Evolutionary conservation across 2,113 vertebrate genomes (phyloP).

Genomic region (Cyanoramphus novaezelandiae): DNA sequence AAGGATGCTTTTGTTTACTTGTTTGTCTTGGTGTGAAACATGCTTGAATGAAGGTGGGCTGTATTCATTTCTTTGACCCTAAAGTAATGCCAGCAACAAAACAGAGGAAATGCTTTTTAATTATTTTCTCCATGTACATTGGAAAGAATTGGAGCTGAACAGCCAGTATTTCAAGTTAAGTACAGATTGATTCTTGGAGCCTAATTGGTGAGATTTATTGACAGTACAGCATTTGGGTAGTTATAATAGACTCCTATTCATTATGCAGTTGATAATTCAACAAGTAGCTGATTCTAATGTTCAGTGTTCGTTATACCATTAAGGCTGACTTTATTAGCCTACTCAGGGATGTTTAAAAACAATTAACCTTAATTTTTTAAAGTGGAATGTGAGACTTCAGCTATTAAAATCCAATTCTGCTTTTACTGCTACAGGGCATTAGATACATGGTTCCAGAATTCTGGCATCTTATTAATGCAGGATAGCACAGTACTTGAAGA

Average conservation of each 20-base stretch:
- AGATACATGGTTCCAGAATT: not conserved
- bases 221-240: not conserved
- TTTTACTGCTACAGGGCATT: not conserved
- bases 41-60: not conserved
- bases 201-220: conserved; percentile 38
- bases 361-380: conserved; percentile 28
- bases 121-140: not conserved
- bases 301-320: not conserved
- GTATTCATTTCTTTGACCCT: not conserved
- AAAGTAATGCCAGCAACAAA: not conserved
- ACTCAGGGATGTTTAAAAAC: not conserved
- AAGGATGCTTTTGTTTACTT: not conserved
- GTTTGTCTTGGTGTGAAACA: not conserved
- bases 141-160: not conserved
- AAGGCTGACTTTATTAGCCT: not conserved
- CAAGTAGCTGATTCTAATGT: not conserved
- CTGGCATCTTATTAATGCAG: not conserved
- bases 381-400: not conserved
- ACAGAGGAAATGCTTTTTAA: not conserved
- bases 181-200: conserved; percentile 30
- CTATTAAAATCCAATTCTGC: conserved; percentile 9
- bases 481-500: not conserved
- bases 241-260: not conserved
- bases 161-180: conserved; percentile 2
- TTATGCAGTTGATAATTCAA: conserved; percentile 29